Base-by-base conservation (phyloP, 2,888 invertebrate species). In the Spodoptera picta region DNA sequence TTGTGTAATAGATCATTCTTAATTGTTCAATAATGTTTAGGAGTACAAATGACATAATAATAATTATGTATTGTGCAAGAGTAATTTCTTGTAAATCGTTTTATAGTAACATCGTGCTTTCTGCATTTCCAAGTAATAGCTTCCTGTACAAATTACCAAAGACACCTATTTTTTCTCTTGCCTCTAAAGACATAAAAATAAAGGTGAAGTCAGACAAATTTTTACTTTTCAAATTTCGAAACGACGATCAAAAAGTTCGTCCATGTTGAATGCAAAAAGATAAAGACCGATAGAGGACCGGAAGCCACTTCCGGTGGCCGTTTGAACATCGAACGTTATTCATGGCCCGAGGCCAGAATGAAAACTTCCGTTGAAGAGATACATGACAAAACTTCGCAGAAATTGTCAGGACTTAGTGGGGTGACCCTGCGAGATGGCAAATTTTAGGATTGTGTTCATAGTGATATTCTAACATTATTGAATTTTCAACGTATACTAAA, bases 311-410 rank as follows among this genome's bases (percentile, higher is more conserved):
- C 88, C 87, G 85, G 79, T 78, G 71, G 60, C 69, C 81, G 80
- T 80, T 77, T 83, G 83, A 76, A 78, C 73, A 79, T 75, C 84
- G 83, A 78, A 77, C 73, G 77, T 88, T 88, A 89, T 87, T 89
- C 89, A 89, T 86, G 83, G 84, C 80, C 73, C 68, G 75, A 65
- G 81, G 78, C 70, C 83, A 81, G 79, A 85, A 83, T 77, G 75
- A 81, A 85, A 88, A 89, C 89, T 89, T 89, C 86, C 86, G 81
- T 60, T 46, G 66, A 58, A 10, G 68, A 71, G 73, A 78, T 73
- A 80, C 73, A 80, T 80, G 76, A 70, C 71, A 67, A 84, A 84
- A 85, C 79, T 86, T 88, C 86, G 77, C 73, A 84, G 82, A 84
- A 86, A 82, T 82, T 66, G 69, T 62, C 69, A 72, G 75, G 76